Conservation (phyloP, 2,888 invertebrate genomes). For the Scrobipalpa atriplicella region DNA sequence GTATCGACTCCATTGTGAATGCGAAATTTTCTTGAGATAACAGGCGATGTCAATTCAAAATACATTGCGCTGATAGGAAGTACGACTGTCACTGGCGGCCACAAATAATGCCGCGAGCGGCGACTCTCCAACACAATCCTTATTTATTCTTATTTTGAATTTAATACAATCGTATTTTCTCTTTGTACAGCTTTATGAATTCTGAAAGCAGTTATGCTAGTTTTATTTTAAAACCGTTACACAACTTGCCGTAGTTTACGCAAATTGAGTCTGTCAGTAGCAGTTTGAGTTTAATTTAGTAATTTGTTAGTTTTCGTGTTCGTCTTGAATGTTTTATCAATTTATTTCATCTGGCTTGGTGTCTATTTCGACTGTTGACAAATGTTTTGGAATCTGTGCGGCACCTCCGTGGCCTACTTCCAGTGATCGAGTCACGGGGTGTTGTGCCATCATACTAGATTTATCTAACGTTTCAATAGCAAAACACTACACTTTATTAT, state of each 20-base stretch:
- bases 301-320: conserved; percentile 22
- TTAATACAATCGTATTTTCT: conserved; percentile 6
- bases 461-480: conserved; percentile 25
- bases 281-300: conserved; percentile 25
- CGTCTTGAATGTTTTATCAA: conserved; percentile 16
- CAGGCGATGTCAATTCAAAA: conserved; percentile 26
- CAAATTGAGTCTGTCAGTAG: conserved; percentile 26
- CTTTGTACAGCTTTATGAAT: conserved; percentile 17
- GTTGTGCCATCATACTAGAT: conserved; percentile 21
- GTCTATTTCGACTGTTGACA: conserved; percentile 28
- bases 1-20: conserved; percentile 41
- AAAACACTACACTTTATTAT: conserved; percentile 23
- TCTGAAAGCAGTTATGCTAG: conserved; percentile 14
- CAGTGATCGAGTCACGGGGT: conserved; percentile 7
- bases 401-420: conserved; percentile 26
- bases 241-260: conserved; percentile 17
- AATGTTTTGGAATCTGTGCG: conserved; percentile 17
- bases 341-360: conserved; percentile 25
- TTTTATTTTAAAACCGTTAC: conserved; percentile 24
- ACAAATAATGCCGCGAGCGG: conserved; percentile 14
- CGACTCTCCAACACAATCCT: conserved; percentile 19
- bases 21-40: conserved; percentile 36
- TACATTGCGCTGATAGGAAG: conserved; percentile 25
- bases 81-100: conserved; percentile 6
- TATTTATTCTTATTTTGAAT: conserved; percentile 27